phyloP scores from a whole-genome alignment of 2,113 vertebrate species.

The Argyrosomus japonicus region DNA sequence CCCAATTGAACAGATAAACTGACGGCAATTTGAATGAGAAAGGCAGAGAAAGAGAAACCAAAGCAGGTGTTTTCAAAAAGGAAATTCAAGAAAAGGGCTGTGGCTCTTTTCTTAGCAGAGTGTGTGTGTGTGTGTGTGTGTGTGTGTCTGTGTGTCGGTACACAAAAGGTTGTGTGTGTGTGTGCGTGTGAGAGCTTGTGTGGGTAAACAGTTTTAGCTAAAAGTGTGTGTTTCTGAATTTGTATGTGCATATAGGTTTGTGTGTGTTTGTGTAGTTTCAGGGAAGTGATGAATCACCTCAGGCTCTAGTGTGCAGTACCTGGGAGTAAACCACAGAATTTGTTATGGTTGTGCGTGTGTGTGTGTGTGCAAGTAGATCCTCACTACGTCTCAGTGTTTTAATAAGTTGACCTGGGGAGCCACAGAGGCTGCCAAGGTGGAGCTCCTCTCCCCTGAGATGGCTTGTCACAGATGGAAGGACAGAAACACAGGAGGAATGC shows the following conservation, averaged over 20 bases:
- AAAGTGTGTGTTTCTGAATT: constrained; percentile 12
- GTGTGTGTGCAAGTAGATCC: constrained; percentile 5
- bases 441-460: constrained; percentile 46
- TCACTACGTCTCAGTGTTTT: constrained; percentile 45
- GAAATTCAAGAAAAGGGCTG: constrained; percentile 24
- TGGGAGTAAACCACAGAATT: constrained; percentile 27
- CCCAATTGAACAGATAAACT: constrained; percentile 48
- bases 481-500: constrained; percentile 30
- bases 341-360: constrained; percentile 4
- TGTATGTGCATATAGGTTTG: constrained; percentile 14
- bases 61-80: constrained; percentile 36
- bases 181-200: constrained; percentile 3
- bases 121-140: constrained; percentile 7
- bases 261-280: constrained; percentile 9
- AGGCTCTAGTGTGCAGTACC: constrained; percentile 26
- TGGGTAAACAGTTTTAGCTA: neutral
- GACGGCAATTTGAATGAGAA: constrained; percentile 39
- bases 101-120: neutral
- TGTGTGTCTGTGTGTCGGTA: neutral
- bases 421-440: constrained; percentile 41
- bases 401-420: constrained; percentile 51
- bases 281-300: constrained; percentile 55
- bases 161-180: constrained; percentile 3
- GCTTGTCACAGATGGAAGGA: constrained; percentile 33
- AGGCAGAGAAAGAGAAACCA: constrained; percentile 6